Evolutionary conservation across 2,113 vertebrate genomes (phyloP).

Genomic region (Xenopus laevis): DNA sequence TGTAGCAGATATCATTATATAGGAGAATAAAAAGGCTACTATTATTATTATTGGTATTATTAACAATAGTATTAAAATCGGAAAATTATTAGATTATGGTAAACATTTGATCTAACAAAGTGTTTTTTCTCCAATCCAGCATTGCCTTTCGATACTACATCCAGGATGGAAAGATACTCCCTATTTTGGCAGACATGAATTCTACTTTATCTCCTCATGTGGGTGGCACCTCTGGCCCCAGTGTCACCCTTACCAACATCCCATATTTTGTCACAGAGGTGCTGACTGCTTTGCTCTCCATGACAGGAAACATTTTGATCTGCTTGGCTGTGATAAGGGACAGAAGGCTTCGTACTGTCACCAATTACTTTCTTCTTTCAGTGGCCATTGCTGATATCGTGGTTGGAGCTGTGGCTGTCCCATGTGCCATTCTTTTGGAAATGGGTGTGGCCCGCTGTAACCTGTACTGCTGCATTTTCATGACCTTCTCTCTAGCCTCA

Average conservation of each 20-base stretch:
- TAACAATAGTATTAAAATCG: no score
- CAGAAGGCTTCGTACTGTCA: slow-evolving; percentile 34
- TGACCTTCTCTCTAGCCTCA: slow-evolving; percentile 49
- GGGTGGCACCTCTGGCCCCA: not conserved
- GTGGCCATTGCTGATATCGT: slow-evolving; percentile 45
- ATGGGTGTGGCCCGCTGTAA: slow-evolving; percentile 22
- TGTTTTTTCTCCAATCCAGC: not conserved
- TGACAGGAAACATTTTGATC: slow-evolving; percentile 45
- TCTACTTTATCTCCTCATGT: not conserved
- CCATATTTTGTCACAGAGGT: slow-evolving; percentile 43
- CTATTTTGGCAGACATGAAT: not conserved
- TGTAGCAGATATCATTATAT: no score
- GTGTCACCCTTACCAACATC: not conserved
- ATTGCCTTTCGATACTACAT: not conserved
- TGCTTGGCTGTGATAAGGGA: slow-evolving; percentile 37
- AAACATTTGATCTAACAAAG: not conserved
- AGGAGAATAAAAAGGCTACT: no score
- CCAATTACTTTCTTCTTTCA: slow-evolving; percentile 49
- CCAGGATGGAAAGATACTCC: not conserved
- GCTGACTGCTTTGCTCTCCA: slow-evolving; percentile 12
- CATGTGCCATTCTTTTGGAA: slow-evolving; percentile 38
- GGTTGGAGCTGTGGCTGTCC: slow-evolving; percentile 48
- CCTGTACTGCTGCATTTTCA: slow-evolving; percentile 31
- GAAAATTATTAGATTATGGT: no score
- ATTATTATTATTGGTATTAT: no score